Base-by-base conservation (phyloP, 35 echinoderm and acorn worm species). In the Apostichopus californicus region DNA sequence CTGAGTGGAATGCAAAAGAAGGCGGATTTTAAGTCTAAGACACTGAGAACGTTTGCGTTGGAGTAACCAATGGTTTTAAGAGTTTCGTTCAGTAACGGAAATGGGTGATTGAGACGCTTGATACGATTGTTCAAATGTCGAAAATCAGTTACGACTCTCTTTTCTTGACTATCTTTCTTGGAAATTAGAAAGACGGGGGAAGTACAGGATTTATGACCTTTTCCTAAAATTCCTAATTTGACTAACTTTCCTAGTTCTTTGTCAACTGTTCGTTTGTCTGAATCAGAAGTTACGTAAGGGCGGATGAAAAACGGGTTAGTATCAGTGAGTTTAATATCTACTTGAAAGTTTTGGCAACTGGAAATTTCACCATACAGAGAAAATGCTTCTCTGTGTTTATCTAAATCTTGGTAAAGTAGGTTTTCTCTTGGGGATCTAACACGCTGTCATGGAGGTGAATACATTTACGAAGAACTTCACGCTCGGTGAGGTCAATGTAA, bases 81-180 rank as follows among this genome's bases (percentile, higher is more conserved):
- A 25, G 24, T 25, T 25, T 25, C 24, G 1, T 25, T 25, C 24
- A 25, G 24, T 25, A 25, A 25, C 24, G 24, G 24, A 25, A 25
- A 25, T 25, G 24, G 24, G 1, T 25, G 24, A 25, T 25, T 25
- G 1, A 25, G 24, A 25, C 24, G 24, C 24, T 0, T 25, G 24
- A 25, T 25, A 25, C 24, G 24, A 25, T 25, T 25, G 24, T 94
- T 94, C 18, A 90, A 53, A 81, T 90, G 57, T 4, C 92, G 86
- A 52, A 94, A 94, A 55, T 94, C 92, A 57, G 92, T 94, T 1
- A 94, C 92, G 7, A 94, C 92, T 81, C 86, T 89, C 55, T 90
- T 90, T 20, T 94, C 86, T 15, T 20, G 7, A 17, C 53, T 63
- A 61, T 90, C 73, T 80, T 90, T 89, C 56, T 94, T 94, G 10